Percentiles rank a stretch among this genome's conserved stretches.
These are phyloP conservation scores for Acropora tenuis DNA, from an alignment of 64 coral and sea anemone genomes.

Conservation along the genomic window DNA sequence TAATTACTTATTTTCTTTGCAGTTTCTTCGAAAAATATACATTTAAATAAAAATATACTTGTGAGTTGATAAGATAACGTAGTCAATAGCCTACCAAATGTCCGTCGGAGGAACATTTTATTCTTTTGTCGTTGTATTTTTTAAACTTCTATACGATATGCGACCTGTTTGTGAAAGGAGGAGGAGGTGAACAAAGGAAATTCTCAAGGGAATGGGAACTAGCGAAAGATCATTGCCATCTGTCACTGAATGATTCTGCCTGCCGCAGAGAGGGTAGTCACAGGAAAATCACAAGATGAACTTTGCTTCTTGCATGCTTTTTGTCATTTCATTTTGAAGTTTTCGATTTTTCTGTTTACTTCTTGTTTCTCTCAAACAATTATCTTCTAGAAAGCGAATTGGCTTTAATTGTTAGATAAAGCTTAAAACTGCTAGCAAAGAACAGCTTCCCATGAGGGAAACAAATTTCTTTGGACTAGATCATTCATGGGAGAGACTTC, in stretches of 20 bases:
- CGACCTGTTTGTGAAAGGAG: too few species aligned
- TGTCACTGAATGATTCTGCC: too few species aligned
- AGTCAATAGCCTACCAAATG: background rate
- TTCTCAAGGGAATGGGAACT: conserved; percentile 15
- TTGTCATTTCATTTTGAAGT: too few species aligned
- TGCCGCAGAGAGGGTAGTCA: too few species aligned
- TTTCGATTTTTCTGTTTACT: too few species aligned
- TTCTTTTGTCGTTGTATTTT: too few species aligned
- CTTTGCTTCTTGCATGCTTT: too few species aligned
- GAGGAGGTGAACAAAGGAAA: background rate
- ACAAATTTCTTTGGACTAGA: background rate
- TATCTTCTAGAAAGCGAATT: too few species aligned
- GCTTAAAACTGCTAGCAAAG: background rate
- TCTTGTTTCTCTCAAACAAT: too few species aligned
- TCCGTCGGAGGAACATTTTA: conserved; percentile 35
- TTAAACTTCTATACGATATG: too few species aligned
- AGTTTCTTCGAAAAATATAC: background rate
- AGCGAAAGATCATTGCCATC: background rate
- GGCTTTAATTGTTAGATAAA: too few species aligned
- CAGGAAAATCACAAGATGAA: too few species aligned
- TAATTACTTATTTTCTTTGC: background rate
- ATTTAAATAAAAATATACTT: background rate
- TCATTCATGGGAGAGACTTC: background rate
- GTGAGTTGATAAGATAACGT: background rate
- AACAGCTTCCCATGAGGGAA: background rate